phyloP scores from a whole-genome alignment of 2,113 vertebrate genomes.

The Piaya cayana region DNA sequence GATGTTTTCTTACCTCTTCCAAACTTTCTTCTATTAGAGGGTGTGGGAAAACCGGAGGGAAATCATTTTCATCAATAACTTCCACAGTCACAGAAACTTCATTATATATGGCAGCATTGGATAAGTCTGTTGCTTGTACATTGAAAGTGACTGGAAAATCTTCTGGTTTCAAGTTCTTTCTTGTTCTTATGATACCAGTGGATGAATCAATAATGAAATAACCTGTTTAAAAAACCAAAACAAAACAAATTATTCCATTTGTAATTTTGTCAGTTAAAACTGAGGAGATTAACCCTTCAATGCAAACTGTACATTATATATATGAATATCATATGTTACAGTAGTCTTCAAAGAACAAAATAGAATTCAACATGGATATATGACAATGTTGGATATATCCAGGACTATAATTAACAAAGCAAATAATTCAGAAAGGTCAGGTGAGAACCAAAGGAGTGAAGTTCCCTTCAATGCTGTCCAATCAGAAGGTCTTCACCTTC shows the following conservation, averaged over 20 bases:
- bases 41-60: constrained; percentile 50
- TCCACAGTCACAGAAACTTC: constrained; percentile 40
- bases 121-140: constrained; percentile 29
- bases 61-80: constrained; percentile 51
- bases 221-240: not conserved
- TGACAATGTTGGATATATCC: not conserved
- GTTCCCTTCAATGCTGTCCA: not conserved
- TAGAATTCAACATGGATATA: not conserved
- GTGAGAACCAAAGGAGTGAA: not conserved
- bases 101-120: not conserved
- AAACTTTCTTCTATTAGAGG: constrained; percentile 25
- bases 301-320: not conserved
- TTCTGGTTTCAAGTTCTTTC: not conserved
- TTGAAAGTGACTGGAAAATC: constrained; percentile 51
- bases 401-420: not conserved
- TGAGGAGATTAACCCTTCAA: not conserved
- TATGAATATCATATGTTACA: not conserved
- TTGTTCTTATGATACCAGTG: constrained; percentile 56
- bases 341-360: not conserved
- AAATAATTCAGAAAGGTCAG: not conserved
- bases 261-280: not conserved
- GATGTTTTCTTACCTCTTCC: constrained; percentile 59
- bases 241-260: not conserved
- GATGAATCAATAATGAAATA: constrained; percentile 51
- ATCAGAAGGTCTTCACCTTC: not conserved